Evolutionary conservation across 2,113 vertebrate genomes (phyloP).

Genomic region (Macquaria australasica): DNA sequence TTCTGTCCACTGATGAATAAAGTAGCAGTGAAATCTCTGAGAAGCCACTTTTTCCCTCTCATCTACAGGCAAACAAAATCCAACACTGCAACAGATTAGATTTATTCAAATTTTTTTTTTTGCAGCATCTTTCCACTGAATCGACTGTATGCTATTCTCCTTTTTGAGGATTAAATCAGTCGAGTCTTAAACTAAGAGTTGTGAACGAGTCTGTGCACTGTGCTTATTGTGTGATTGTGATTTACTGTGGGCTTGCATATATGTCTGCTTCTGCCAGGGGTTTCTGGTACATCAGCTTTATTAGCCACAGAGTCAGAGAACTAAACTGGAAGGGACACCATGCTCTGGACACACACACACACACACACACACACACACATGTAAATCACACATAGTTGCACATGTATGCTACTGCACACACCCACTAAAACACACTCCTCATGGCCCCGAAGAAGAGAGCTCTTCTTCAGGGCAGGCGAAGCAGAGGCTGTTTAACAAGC

Average conservation of each 20-base stretch:
- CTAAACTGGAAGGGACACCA: not conserved
- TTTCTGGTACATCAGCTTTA: slow-evolving; percentile 1
- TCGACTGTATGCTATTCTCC: not conserved
- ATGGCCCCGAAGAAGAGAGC: too few species aligned
- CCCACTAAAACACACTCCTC: slow-evolving; percentile 2
- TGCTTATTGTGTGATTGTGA: slow-evolving; percentile 4
- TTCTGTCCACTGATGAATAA: not conserved
- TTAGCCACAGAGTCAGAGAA: not conserved
- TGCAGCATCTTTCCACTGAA: not conserved
- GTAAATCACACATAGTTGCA: not conserved
- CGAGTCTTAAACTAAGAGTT: not conserved
- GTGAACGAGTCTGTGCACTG: not conserved
- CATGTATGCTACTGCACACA: not conserved
- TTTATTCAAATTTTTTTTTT: not conserved
- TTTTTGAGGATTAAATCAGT: not conserved
- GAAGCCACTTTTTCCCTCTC: not conserved
- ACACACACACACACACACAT: not conserved
- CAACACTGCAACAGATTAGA: not conserved
- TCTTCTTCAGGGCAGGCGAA: slow-evolving; percentile 21
- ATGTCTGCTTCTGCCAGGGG: not conserved
- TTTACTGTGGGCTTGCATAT: too few species aligned
- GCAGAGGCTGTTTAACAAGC: slow-evolving; percentile 52
- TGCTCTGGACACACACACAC: not conserved
- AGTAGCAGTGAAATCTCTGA: not conserved
- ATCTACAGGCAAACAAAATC: not conserved